These are phyloP conservation scores for Heliocidaris erythrogramma DNA, from an alignment of 35 echinoderm and acorn worm genomes.

Conservation along the genomic window DNA sequence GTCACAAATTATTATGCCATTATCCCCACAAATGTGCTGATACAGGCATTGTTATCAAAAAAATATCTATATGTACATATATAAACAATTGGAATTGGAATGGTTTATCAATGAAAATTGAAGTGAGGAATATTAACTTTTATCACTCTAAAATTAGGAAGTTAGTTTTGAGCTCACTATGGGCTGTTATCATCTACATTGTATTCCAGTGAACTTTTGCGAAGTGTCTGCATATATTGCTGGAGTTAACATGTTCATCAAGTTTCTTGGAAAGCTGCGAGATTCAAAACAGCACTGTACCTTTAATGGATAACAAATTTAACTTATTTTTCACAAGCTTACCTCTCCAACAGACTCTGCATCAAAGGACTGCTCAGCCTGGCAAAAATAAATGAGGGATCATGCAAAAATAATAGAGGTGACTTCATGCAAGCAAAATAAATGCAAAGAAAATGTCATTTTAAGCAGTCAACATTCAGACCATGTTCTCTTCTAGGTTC, in stretches of 20 bases:
- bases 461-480: background rate
- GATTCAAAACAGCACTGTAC: too few species aligned
- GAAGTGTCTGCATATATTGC: too few species aligned
- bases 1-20: background rate
- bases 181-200: too few species aligned
- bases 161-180: too few species aligned
- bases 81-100: too few species aligned
- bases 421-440: conserved; percentile 11
- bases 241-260: too few species aligned
- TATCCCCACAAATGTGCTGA: background rate
- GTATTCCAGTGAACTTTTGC: too few species aligned
- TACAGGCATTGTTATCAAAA: background rate
- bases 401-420: background rate
- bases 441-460: background rate
- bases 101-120: too few species aligned
- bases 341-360: background rate
- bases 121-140: too few species aligned
- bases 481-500: background rate
- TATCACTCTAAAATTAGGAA: too few species aligned
- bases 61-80: too few species aligned
- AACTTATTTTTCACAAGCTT: background rate
- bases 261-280: too few species aligned
- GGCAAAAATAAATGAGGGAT: background rate
- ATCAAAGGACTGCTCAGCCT: background rate
- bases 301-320: background rate